These are phyloP conservation scores for Bubalus kerabau DNA, from an alignment of 2,113 vertebrate genomes.

Conservation along the genomic window DNA sequence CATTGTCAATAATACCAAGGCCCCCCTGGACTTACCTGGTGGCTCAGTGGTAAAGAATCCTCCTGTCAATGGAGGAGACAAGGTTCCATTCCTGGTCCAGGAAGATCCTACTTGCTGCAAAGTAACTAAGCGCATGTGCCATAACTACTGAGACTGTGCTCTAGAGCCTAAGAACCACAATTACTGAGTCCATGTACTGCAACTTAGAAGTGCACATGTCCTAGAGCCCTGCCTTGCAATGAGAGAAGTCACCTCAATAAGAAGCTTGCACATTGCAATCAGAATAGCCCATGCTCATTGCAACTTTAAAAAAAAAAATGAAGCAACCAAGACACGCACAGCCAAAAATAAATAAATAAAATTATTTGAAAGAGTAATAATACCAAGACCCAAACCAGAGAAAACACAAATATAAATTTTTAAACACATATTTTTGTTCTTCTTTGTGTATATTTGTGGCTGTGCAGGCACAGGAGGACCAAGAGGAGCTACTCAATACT, in stretches of 20 bases:
- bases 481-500: no score
- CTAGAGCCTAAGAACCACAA: not conserved
- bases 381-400: not conserved
- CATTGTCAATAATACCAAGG: not conserved
- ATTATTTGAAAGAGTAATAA: not conserved
- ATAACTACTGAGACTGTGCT: not conserved
- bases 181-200: not conserved
- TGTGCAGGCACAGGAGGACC: accelerated
- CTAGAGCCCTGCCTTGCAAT: not conserved
- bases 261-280: not conserved
- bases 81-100: not conserved
- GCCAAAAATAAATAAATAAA: not conserved
- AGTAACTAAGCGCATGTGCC: not conserved
- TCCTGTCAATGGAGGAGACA: not conserved
- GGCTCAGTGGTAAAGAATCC: not conserved
- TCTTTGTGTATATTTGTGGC: not conserved
- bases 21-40: not conserved
- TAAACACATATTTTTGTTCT: not conserved
- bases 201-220: not conserved
- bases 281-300: not conserved
- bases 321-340: not conserved
- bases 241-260: not conserved
- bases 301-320: not conserved
- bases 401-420: not conserved
- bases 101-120: not conserved